Base-by-base conservation (phyloP, 2,797 vertebrate genomes). In the Echiichthys vipera region DNA sequence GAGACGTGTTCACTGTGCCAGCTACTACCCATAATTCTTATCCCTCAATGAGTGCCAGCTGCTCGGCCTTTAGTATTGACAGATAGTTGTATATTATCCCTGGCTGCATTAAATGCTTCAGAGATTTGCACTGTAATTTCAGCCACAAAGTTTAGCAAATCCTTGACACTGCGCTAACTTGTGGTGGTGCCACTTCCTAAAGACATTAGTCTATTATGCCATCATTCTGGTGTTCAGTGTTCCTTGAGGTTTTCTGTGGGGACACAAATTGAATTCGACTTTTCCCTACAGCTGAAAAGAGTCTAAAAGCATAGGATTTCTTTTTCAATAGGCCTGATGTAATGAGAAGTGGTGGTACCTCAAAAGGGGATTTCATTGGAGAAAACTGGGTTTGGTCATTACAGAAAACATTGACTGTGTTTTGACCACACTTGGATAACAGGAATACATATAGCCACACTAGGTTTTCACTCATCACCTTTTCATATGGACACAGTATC, bases 1-100 rank as follows among this genome's bases (percentile, higher is more conserved):
- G 62, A 69, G 77, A 75, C n/a, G n/a, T 46, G 62, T 42, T 90
- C 95, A 90, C 92, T 83, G 85, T 65, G 93, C 91, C 92, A 95
- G 95, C 94, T 93, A 88, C 93, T 95, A 94, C 94, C 95, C 94
- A 95, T 95, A 96, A 96, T 95, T 96, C 94, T 94, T 92, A 93
- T 92, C 92, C 93, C 94, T 94, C 93, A 94, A 93, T 96, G 95
- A 96, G 95, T 85, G 94, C 89, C 92, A 95, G 94, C 95, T 94
- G 95, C 95, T 94, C 91, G 79, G 92, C 93, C 85, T 94, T 88
- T 74, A 88, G 91, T 88, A 90, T 91, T 86, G 96, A 93, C 95
- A 94, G 95, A 95, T 95, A 95, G 94, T 96, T 96, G 94, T 94
- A 94, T 93, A 94, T 96, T 95, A 95, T 92, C 91, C 86, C 84